Evolutionary conservation across 2,888 invertebrate species (phyloP), one percentile per base, ranked within the genome.

Genomic region (Cosmia pyralina): DNA sequence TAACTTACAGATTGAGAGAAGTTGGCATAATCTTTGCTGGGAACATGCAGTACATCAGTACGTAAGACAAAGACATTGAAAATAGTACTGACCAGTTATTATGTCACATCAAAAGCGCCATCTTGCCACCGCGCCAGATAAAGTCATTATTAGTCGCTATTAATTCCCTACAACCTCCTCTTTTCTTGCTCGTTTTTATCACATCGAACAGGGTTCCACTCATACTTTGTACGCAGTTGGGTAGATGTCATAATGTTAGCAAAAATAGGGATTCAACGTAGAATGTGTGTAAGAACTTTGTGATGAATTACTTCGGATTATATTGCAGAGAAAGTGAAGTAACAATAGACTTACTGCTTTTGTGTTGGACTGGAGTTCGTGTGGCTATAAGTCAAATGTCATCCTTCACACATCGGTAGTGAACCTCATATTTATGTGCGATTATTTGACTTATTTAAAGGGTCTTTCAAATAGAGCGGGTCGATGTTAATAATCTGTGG

Each of bases 61-160:
- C 19, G 8, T 19, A 50, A 3, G 10, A 4, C 10, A n/a, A 52
- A 52, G 52, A 22, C 4, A 4, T 41, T 28, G 6, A 22, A 34
- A 69, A 38, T 10, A 55, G 46, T 15, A 34, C n/a, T 5, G 6
- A 41, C 38, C 11, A 15, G 10, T 22, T 41, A 41, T 46, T 44
- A 34, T 58, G 62, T 76, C 46, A 69, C 48, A 66, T 46, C 2
- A 53, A 68, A 70, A 66, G 90, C 85, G 79, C 4, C 88, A 89
- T 92, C 83, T 90, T 92, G 92, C 76, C 50, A 59, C 66, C 74
- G 74, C 72, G 50, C 73, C 79, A 88, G 82, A 82, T 81, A 88
- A 88, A 83, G 88, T 88, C 90, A 89, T 92, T 92, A 93, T 92
- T 92, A 92, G 91, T 88, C 85, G 89, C 90, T 91, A 93, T 93